These are phyloP conservation scores for Theretra japonica DNA, from an alignment of 2,888 invertebrate genomes.

Conservation along the genomic window DNA sequence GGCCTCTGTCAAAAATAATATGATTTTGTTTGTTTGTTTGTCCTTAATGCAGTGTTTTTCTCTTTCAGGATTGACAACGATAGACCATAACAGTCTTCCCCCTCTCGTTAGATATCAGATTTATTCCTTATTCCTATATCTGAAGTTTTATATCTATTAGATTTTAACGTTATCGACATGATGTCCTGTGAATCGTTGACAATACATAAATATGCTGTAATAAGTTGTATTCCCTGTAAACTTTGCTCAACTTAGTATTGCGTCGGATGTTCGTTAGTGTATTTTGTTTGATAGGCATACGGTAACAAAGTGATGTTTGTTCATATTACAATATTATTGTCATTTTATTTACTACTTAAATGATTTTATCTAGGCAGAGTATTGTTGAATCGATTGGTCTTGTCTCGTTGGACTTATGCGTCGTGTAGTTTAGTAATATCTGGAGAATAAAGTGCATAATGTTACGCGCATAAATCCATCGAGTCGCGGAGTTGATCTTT, in stretches of 20 bases:
- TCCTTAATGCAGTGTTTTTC: conserved; percentile 35
- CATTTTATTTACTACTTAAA: conserved; percentile 27
- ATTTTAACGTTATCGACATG: conserved; percentile 63
- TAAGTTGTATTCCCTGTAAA: conserved; percentile 74
- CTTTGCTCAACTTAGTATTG: conserved; percentile 78
- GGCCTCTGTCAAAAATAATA: too few species aligned
- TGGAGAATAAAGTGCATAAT: background rate
- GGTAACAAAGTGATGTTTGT: conserved; percentile 9
- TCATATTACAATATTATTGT: conserved; percentile 15
- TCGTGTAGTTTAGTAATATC: background rate
- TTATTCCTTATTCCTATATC: conserved; percentile 79
- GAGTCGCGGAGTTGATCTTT: background rate
- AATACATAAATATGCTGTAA: conserved; percentile 75
- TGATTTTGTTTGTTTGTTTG: too few species aligned
- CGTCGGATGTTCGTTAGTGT: conserved; percentile 39
- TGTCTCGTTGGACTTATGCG: conserved; percentile 31
- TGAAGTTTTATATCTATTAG: conserved; percentile 80
- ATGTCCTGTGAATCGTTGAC: conserved; percentile 80
- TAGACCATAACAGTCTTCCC: conserved; percentile 82
- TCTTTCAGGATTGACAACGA: conserved; percentile 74
- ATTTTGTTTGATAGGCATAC: conserved; percentile 26
- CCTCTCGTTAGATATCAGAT: conserved; percentile 79
- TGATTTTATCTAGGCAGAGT: conserved; percentile 23
- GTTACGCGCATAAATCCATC: background rate
- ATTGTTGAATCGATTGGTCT: conserved; percentile 34